phyloP scores from a whole-genome alignment of 2,888 invertebrate species.

The Drosophila fulvimacula region DNA sequence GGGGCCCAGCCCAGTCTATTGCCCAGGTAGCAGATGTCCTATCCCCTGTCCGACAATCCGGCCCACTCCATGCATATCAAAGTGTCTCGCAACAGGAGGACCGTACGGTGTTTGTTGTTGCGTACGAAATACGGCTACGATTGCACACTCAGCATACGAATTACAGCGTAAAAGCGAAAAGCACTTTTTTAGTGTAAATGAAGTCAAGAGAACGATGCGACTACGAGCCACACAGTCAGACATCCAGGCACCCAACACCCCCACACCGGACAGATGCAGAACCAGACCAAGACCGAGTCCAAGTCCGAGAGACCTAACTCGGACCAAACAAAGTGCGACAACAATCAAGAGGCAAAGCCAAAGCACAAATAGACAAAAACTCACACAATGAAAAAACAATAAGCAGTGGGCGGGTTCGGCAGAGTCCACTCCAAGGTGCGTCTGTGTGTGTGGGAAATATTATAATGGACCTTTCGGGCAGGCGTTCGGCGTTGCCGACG shows the following conservation, averaged over 20 bases:
- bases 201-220: constrained; percentile 54
- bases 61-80: constrained; percentile 65
- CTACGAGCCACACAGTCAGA: constrained; percentile 1
- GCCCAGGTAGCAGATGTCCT: constrained; percentile 62
- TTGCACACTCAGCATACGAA: constrained; percentile 80
- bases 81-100: constrained; percentile 67
- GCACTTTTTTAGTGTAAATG: constrained; percentile 48
- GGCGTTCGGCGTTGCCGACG: constrained; percentile 25
- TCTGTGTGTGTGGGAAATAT: constrained; percentile 38
- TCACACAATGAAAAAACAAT: constrained; percentile 67
- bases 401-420: constrained; percentile 51
- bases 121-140: constrained; percentile 73
- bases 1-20: constrained; percentile 33
- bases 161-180: constrained; percentile 77
- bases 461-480: constrained; percentile 59
- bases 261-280: constrained; percentile 4
- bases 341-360: constrained; percentile 68
- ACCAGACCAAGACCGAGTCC: constrained; percentile 10
- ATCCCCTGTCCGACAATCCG: constrained; percentile 10
- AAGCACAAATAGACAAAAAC: constrained; percentile 62
- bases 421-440: constrained; percentile 26
- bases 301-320: constrained; percentile 31
- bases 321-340: constrained; percentile 67
- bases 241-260: background rate
- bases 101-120: constrained; percentile 43